phyloP scores from a whole-genome alignment of 2,888 invertebrate genomes.

The Leucania comma region DNA sequence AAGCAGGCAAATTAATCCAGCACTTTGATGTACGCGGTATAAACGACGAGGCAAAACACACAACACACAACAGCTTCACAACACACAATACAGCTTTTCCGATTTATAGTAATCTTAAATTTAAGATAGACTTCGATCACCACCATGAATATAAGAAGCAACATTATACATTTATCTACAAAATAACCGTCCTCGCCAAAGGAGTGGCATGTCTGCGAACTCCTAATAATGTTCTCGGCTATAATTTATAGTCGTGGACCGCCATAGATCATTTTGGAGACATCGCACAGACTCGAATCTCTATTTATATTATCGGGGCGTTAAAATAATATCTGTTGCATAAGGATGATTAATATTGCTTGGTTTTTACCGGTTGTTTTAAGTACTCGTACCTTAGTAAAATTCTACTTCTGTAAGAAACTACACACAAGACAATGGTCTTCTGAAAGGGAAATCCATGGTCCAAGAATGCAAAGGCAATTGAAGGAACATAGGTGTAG shows the following conservation, averaged over 20 bases:
- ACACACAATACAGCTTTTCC: too few relatives aligned
- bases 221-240: slow-evolving; percentile 62
- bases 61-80: too few relatives aligned
- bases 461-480: too few relatives aligned
- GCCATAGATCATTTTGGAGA: slow-evolving; percentile 62
- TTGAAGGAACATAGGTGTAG: too few relatives aligned
- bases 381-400: neutral
- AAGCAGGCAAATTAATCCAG: too few relatives aligned
- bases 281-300: slow-evolving; percentile 52
- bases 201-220: slow-evolving; percentile 47
- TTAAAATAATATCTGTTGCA: slow-evolving; percentile 32
- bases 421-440: too few relatives aligned
- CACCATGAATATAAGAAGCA: slow-evolving; percentile 22
- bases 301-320: slow-evolving; percentile 57
- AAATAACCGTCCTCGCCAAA: slow-evolving; percentile 31
- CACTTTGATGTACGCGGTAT: too few relatives aligned
- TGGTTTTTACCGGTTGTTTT: neutral
- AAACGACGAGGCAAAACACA: too few relatives aligned
- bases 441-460: too few relatives aligned
- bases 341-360: slow-evolving; percentile 33
- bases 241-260: slow-evolving; percentile 56
- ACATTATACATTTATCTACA: slow-evolving; percentile 42
- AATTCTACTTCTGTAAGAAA: neutral
- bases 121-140: too few relatives aligned
- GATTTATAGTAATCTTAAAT: too few relatives aligned